phyloP scores from a whole-genome alignment of 2,797 vertebrate species.

The Falco concolor region DNA sequence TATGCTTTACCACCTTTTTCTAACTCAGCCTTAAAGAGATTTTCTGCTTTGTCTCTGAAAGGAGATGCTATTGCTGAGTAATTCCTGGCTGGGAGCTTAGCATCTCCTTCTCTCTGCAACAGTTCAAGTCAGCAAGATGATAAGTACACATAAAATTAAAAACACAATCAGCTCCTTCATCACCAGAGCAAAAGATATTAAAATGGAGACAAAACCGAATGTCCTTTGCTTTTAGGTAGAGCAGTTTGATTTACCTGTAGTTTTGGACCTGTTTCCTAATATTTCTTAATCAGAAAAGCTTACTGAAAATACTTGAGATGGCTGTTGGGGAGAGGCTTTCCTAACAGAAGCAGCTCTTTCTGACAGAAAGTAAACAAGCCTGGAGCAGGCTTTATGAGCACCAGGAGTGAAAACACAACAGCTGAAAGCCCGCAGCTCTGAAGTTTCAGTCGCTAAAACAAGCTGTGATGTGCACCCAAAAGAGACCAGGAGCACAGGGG shows the following conservation, averaged over 20 bases:
- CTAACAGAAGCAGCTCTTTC: neutral
- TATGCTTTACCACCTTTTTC: conserved; percentile 1
- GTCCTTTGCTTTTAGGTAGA: conserved; percentile 1
- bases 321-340: neutral
- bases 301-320: neutral
- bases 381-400: neutral
- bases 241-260: neutral
- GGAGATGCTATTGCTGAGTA: conserved; percentile 10
- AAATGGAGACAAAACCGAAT: neutral
- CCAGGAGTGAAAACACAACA: neutral
- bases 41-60: conserved; percentile 3
- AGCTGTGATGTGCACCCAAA: neutral
- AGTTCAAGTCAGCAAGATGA: neutral
- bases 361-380: neutral
- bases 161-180: conserved; percentile 15
- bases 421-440: neutral
- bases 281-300: conserved; percentile 6
- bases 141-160: neutral
- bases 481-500: neutral
- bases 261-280: neutral
- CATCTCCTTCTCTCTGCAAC: neutral
- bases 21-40: neutral
- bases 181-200: neutral
- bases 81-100: neutral
- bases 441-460: neutral